Evolutionary conservation across 2,797 vertebrate species (phyloP).

Genomic region (Simalia tracyae): DNA sequence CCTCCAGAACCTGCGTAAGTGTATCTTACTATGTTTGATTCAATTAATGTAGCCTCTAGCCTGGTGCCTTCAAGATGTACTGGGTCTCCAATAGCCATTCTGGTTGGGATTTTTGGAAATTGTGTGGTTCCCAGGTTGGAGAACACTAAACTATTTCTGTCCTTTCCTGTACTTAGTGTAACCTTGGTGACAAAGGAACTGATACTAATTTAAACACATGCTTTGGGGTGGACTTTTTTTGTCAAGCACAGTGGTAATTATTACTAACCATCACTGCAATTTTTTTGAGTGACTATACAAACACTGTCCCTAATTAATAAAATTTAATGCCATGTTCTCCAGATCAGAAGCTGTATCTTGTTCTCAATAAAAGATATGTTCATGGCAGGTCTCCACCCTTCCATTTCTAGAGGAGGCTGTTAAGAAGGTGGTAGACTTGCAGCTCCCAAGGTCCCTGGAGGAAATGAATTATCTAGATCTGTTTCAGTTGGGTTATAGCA

Average conservation of each 20-base stretch:
- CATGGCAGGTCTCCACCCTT: background rate
- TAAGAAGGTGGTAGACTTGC: background rate
- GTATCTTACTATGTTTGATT: constrained; percentile 3
- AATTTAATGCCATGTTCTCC: background rate
- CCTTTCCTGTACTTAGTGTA: background rate
- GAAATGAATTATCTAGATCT: background rate
- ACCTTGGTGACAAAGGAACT: background rate
- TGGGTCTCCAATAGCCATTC: background rate
- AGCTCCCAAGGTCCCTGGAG: background rate
- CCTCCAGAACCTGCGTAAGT: constrained; percentile 69
- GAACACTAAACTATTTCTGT: background rate
- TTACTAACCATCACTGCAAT: background rate
- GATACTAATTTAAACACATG: background rate
- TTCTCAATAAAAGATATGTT: background rate
- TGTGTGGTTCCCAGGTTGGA: background rate
- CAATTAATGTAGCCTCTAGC: background rate
- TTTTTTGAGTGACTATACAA: background rate
- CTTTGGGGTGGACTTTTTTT: background rate
- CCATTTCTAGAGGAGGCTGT: background rate
- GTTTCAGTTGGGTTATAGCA: background rate
- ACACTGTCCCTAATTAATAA: background rate
- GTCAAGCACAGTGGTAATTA: background rate
- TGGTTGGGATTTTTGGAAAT: background rate
- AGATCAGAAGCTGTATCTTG: background rate
- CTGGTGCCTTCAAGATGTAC: background rate